Percentiles rank a stretch among this genome's conserved stretches.
Evolutionary conservation across 1,140 invertebrate genomes (phyloP).

Genomic region (Coboldia fuscipes): DNA sequence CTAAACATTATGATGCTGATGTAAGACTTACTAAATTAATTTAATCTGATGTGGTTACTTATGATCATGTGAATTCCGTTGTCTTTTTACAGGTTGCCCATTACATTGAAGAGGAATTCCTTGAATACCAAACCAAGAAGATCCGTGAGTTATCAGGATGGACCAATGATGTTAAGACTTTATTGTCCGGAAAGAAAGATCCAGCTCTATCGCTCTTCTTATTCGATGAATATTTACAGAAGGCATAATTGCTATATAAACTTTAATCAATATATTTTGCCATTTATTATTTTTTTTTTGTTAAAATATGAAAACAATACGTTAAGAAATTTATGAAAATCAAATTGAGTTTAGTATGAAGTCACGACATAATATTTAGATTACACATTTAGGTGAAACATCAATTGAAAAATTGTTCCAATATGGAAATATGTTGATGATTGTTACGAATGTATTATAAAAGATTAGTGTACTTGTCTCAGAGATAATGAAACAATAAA

Average conservation of each 20-base stretch:
- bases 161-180: constrained; percentile 41
- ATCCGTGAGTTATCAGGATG: constrained; percentile 48
- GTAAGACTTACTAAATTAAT: constrained; percentile 11
- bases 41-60: background rate
- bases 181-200: constrained; percentile 32
- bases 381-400: too few species aligned
- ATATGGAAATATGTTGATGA: too few species aligned
- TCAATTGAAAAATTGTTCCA: too few species aligned
- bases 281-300: too few species aligned
- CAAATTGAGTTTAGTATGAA: too few species aligned
- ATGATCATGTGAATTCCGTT: constrained; percentile 1
- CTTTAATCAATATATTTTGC: too few species aligned
- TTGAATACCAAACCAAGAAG: constrained; percentile 37
- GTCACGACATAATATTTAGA: too few species aligned
- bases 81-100: constrained; percentile 29
- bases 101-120: constrained; percentile 52
- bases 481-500: too few species aligned
- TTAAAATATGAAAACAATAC: too few species aligned
- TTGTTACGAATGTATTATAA: too few species aligned
- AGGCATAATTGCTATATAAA: constrained; percentile 15
- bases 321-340: too few species aligned
- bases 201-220: constrained; percentile 40
- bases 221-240: constrained; percentile 58
- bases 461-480: too few species aligned
- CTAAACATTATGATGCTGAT: constrained; percentile 37